These are phyloP conservation scores for Onchidella celtica DNA, from an alignment of 2,888 invertebrate species.

Conservation along the genomic window DNA sequence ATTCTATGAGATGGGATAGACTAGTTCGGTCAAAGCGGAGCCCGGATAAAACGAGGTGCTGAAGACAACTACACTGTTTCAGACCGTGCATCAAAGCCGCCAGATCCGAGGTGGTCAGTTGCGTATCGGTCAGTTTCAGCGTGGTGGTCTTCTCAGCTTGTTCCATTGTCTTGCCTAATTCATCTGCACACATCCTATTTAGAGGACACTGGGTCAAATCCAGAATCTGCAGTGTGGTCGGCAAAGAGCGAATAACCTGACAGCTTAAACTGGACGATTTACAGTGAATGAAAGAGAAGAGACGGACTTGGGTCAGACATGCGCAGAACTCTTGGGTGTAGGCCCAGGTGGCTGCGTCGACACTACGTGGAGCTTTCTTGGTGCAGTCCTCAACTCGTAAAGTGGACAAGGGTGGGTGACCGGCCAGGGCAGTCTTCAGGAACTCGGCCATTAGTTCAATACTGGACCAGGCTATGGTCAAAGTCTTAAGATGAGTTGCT, in stretches of 20 bases:
- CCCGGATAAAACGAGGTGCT: slow-evolving; percentile 94
- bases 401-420: slow-evolving; percentile 53
- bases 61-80: slow-evolving; percentile 65
- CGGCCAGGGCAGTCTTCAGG: slow-evolving; percentile 60
- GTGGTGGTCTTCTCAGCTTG: not conserved
- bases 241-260: slow-evolving; percentile 71
- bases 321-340: slow-evolving; percentile 67
- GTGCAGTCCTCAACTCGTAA: slow-evolving; percentile 59
- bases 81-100: slow-evolving; percentile 69
- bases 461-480: slow-evolving; percentile 69
- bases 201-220: slow-evolving; percentile 65
- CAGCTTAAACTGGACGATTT: slow-evolving; percentile 64
- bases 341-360: slow-evolving; percentile 72
- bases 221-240: slow-evolving; percentile 60
- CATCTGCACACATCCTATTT: slow-evolving; percentile 69
- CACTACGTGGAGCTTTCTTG: slow-evolving; percentile 51
- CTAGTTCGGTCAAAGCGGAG: slow-evolving; percentile 88
- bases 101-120: slow-evolving; percentile 65
- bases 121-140: slow-evolving; percentile 62
- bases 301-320: slow-evolving; percentile 61
- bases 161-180: slow-evolving; percentile 57
- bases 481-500: slow-evolving; percentile 57
- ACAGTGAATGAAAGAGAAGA: slow-evolving; percentile 65
- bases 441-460: slow-evolving; percentile 68
- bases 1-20: slow-evolving; percentile 64